Percentiles rank a stretch among this genome's conserved stretches.
Conservation (phyloP, 1,140 invertebrate genomes). For the Saccostrea cuccullata region DNA sequence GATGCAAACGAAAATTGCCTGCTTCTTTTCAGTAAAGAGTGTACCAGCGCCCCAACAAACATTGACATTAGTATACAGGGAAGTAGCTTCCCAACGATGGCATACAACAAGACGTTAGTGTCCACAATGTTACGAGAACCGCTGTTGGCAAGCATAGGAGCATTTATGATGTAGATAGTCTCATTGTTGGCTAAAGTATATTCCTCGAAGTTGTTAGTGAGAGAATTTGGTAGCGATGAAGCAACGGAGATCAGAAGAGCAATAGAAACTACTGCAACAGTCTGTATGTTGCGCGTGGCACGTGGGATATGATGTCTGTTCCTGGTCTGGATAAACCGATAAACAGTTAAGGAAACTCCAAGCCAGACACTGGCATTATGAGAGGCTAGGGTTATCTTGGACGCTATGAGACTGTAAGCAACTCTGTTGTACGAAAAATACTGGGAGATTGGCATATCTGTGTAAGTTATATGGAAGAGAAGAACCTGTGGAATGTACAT, state of each 20-base stretch:
- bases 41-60: slow-evolving; percentile 78
- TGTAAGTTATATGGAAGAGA: slow-evolving; percentile 80
- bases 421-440: slow-evolving; percentile 70
- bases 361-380: slow-evolving; percentile 97
- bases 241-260: slow-evolving; percentile 87
- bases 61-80: slow-evolving; percentile 79
- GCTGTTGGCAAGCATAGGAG: slow-evolving; percentile 66
- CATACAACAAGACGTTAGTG: slow-evolving; percentile 73
- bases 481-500: slow-evolving; percentile 91
- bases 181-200: slow-evolving; percentile 49
- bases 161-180: slow-evolving; percentile 76
- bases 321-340: slow-evolving; percentile 84
- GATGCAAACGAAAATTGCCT: slow-evolving; percentile 58
- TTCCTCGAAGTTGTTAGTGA: slow-evolving; percentile 75
- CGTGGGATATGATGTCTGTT: slow-evolving; percentile 87
- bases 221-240: slow-evolving; percentile 88
- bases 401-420: slow-evolving; percentile 69
- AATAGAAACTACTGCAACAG: slow-evolving; percentile 86
- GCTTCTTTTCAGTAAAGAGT: slow-evolving; percentile 76
- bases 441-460: slow-evolving; percentile 59
- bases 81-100: slow-evolving; percentile 76
- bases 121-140: slow-evolving; percentile 61
- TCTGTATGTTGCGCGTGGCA: slow-evolving; percentile 82
- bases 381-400: slow-evolving; percentile 86
- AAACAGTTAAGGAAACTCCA: slow-evolving; percentile 91